Evolutionary conservation across 2,888 invertebrate genomes (phyloP).

Genomic region (Clepsis dumicolana): DNA sequence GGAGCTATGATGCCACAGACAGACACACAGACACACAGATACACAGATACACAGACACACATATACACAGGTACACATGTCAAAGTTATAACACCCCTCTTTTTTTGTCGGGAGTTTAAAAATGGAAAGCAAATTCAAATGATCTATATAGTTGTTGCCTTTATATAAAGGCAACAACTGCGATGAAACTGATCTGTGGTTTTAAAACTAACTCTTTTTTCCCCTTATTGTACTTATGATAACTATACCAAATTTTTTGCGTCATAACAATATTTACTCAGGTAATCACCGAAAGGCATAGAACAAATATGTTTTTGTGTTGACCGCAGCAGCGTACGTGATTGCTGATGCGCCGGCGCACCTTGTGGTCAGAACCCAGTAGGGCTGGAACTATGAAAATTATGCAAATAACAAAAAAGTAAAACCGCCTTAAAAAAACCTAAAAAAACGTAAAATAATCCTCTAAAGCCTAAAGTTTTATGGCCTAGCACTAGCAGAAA

Average conservation of each 20-base stretch:
- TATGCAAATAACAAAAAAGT: neutral
- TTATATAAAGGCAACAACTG: neutral
- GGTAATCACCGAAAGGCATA: slow-evolving; percentile 35
- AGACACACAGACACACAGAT: too few relatives aligned
- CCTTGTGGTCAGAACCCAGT: neutral
- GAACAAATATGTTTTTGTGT: slow-evolving; percentile 41
- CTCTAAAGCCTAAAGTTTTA: too few relatives aligned
- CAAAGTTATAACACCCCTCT: too few relatives aligned
- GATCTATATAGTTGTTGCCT: too few relatives aligned
- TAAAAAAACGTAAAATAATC: too few relatives aligned
- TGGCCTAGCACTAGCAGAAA: too few relatives aligned
- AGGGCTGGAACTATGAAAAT: slow-evolving; percentile 16
- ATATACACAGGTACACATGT: too few relatives aligned
- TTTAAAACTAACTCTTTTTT: neutral
- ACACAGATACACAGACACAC: too few relatives aligned
- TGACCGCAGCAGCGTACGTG: slow-evolving; percentile 38
- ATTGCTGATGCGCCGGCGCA: slow-evolving; percentile 35
- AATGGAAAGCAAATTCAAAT: too few relatives aligned
- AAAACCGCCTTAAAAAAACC: too few relatives aligned
- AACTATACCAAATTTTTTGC: neutral
- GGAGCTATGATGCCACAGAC: too few relatives aligned
- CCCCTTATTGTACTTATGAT: neutral
- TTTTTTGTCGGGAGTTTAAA: too few relatives aligned
- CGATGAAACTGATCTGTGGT: neutral
- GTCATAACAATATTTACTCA: slow-evolving; percentile 12